Percentiles rank a stretch among this genome's conserved stretches.
Conservation (phyloP, 2,797 vertebrate genomes). For the Cygnus olor region DNA sequence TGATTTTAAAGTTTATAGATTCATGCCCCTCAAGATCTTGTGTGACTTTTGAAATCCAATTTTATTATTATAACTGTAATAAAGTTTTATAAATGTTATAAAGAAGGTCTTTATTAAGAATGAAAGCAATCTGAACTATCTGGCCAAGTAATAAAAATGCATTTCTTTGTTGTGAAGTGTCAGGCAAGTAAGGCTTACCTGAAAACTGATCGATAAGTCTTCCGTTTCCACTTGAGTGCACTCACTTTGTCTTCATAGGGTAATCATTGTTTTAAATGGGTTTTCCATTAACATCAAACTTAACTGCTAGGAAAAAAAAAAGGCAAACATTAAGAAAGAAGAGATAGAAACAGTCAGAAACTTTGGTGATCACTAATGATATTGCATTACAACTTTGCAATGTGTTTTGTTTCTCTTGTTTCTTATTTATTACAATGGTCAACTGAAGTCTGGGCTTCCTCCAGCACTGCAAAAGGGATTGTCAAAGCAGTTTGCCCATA, state of each 20-base stretch:
- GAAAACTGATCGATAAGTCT: constrained; percentile 74
- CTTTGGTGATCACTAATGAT: not conserved
- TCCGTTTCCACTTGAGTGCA: constrained; percentile 68
- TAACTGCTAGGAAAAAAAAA: constrained; percentile 39
- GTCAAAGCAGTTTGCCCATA: not conserved
- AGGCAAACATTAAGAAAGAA: constrained; percentile 55
- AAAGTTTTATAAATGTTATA: constrained; percentile 83
- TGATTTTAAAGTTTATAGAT: constrained; percentile 74
- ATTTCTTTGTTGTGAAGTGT: constrained; percentile 67
- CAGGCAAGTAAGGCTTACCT: constrained; percentile 67
- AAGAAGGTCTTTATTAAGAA: constrained; percentile 77
- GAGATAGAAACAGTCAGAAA: constrained; percentile 17
- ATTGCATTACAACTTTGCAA: not conserved
- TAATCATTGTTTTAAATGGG: constrained; percentile 66
- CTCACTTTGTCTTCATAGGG: constrained; percentile 65
- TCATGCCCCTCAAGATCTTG: constrained; percentile 60
- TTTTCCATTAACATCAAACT: constrained; percentile 75
- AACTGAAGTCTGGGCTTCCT: not conserved
- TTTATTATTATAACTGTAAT: constrained; percentile 81
- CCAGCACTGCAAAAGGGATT: not conserved
- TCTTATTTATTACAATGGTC: not conserved
- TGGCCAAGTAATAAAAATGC: constrained; percentile 77
- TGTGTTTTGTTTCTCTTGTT: not conserved
- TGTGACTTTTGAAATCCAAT: constrained; percentile 82
- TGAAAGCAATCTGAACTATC: constrained; percentile 77